phyloP scores from a whole-genome alignment of 2,113 vertebrate genomes.

The Ophthalmolycus amberensis region DNA sequence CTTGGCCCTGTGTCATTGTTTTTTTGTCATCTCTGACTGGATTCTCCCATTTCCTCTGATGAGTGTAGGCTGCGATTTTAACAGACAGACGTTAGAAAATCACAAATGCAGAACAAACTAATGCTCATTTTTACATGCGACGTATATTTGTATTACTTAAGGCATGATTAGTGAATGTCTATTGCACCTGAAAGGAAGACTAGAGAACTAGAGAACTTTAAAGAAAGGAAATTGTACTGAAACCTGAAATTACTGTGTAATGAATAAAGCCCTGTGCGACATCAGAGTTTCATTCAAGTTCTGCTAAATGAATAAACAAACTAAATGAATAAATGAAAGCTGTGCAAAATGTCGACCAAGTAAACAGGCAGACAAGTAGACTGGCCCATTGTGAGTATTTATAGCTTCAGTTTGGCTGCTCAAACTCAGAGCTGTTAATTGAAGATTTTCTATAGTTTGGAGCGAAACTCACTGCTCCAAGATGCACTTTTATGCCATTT shows the following conservation, averaged over 20 bases:
- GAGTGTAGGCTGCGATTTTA: conserved; percentile 22
- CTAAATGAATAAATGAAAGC: conserved; percentile 42
- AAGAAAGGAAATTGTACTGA: neutral
- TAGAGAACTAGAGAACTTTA: neutral
- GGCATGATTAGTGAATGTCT: neutral
- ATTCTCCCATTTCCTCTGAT: conserved; percentile 59
- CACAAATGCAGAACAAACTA: conserved; percentile 18
- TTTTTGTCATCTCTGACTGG: conserved; percentile 72
- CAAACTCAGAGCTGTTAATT: conserved; percentile 73
- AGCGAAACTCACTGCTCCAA: conserved; percentile 48
- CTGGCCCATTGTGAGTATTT: conserved; percentile 73
- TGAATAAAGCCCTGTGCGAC: neutral
- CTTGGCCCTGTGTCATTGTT: conserved; percentile 66
- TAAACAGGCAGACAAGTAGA: conserved; percentile 73
- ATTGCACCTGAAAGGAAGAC: neutral
- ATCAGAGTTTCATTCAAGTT: conserved; percentile 37
- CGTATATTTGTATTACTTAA: neutral
- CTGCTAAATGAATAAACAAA: conserved; percentile 55
- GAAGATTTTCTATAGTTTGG: conserved; percentile 68
- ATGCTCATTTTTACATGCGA: neutral
- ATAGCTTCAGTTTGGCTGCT: conserved; percentile 74
- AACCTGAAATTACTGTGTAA: neutral
- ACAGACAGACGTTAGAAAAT: conserved; percentile 18
- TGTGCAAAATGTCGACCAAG: conserved; percentile 71
- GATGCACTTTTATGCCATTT: conserved; percentile 51